Evolutionary conservation across 2,888 invertebrate species (phyloP).

Genomic region (Drosophila ustulata): DNA sequence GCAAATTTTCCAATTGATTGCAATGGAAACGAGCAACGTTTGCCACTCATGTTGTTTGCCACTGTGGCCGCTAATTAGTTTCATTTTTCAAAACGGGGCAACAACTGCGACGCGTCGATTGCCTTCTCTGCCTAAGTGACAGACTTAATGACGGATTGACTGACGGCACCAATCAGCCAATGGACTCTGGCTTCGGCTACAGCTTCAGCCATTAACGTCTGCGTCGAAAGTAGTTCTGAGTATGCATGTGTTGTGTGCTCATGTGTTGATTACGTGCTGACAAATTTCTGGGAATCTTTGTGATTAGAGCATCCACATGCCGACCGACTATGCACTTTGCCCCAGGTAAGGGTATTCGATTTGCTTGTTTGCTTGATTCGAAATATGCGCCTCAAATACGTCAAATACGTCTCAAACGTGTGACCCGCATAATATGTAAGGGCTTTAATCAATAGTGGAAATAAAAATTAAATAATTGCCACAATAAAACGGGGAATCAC

Average conservation of each 20-base stretch:
- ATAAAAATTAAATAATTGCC: too few relatives aligned
- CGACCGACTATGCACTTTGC: neutral
- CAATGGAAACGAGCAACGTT: conserved; percentile 59
- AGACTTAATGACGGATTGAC: conserved; percentile 47
- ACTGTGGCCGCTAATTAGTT: conserved; percentile 72
- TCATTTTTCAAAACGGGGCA: conserved; percentile 64
- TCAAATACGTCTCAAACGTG: too few relatives aligned
- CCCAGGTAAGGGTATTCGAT: neutral
- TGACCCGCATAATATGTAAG: neutral
- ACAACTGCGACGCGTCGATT: conserved; percentile 57
- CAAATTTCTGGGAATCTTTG: neutral
- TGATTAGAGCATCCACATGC: neutral
- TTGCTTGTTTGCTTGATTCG: neutral
- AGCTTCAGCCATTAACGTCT: neutral
- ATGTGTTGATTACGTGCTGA: conserved; percentile 28
- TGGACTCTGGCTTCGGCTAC: neutral
- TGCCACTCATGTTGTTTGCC: conserved; percentile 14
- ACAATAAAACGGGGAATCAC: too few relatives aligned
- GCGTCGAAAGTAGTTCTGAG: conserved; percentile 2
- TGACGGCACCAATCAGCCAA: conserved; percentile 50
- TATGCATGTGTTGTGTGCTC: neutral
- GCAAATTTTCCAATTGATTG: conserved; percentile 81
- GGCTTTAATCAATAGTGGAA: neutral
- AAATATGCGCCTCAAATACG: neutral
- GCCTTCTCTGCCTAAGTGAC: conserved; percentile 55